Evolutionary conservation across 2,113 vertebrate species (phyloP).

Genomic region (Casuarius casuarius): DNA sequence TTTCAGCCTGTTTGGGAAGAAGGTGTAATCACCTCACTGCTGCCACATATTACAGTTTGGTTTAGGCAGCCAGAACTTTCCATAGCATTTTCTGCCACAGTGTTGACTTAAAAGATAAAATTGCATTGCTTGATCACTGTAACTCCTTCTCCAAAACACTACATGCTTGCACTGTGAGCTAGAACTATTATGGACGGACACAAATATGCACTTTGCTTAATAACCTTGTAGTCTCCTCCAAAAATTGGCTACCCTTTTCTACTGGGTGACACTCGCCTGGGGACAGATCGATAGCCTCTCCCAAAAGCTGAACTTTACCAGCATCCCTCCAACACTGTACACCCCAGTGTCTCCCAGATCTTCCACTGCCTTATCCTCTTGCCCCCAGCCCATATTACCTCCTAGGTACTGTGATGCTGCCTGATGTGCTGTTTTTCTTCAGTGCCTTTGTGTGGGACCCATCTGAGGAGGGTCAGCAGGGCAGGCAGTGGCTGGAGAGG

Average conservation of each 20-base stretch:
- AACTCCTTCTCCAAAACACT: not conserved
- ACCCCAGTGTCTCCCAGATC: not conserved
- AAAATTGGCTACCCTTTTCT: not conserved
- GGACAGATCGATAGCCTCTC: not conserved
- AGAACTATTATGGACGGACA: not conserved
- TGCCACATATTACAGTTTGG: not conserved
- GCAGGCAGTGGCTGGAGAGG: not conserved
- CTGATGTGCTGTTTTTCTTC: not conserved
- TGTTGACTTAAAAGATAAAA: not conserved
- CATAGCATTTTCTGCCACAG: not conserved
- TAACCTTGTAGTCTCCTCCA: not conserved
- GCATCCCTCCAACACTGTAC: not conserved
- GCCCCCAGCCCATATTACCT: not conserved
- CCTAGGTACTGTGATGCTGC: fast-evolving
- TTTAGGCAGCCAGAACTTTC: not conserved
- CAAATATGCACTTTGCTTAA: not conserved
- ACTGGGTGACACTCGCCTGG: not conserved
- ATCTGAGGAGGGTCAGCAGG: not conserved
- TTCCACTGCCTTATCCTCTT: not conserved
- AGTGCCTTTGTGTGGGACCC: not conserved
- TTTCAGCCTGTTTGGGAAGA: not conserved
- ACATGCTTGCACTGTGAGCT: not conserved
- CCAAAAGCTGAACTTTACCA: fast-evolving
- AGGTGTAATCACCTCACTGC: not conserved
- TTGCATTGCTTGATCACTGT: not conserved